Evolutionary conservation across 2,797 vertebrate genomes (phyloP).

Genomic region (Anas bernieri): DNA sequence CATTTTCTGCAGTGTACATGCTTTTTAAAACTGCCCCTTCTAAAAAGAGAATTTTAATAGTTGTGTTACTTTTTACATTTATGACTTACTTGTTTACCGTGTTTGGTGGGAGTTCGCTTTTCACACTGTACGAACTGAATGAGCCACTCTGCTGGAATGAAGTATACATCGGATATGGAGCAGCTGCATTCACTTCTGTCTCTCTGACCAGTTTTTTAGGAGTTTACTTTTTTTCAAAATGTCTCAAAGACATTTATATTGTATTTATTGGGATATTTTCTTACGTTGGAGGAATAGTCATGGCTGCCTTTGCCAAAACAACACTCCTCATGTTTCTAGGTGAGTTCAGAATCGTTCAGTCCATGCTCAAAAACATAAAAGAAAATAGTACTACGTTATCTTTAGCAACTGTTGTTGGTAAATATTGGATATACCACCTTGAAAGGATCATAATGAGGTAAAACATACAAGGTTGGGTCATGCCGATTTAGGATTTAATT

Average conservation of each 20-base stretch:
- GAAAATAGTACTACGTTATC: neutral
- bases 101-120: conserved; percentile 79
- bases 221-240: conserved; percentile 84
- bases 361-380: neutral
- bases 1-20: conserved; percentile 80
- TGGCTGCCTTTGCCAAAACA: conserved; percentile 87
- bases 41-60: conserved; percentile 76
- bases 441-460: neutral
- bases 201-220: conserved; percentile 90
- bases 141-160: conserved; percentile 94
- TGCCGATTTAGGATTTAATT: neutral
- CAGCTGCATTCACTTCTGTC: conserved; percentile 83
- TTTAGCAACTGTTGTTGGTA: neutral
- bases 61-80: conserved; percentile 84
- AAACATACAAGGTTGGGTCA: neutral
- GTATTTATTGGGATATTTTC: conserved; percentile 89
- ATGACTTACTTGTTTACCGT: conserved; percentile 81
- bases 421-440: neutral
- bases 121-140: conserved; percentile 90
- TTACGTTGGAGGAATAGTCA: conserved; percentile 79
- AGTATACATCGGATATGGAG: conserved; percentile 92
- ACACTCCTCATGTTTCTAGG: conserved; percentile 92
- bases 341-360: conserved; percentile 76
- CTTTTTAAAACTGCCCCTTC: conserved; percentile 82
- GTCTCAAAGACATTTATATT: conserved; percentile 84